Base-by-base conservation (phyloP, 2,797 vertebrate genomes). In the Tokudaia tokunoshimensis region DNA sequence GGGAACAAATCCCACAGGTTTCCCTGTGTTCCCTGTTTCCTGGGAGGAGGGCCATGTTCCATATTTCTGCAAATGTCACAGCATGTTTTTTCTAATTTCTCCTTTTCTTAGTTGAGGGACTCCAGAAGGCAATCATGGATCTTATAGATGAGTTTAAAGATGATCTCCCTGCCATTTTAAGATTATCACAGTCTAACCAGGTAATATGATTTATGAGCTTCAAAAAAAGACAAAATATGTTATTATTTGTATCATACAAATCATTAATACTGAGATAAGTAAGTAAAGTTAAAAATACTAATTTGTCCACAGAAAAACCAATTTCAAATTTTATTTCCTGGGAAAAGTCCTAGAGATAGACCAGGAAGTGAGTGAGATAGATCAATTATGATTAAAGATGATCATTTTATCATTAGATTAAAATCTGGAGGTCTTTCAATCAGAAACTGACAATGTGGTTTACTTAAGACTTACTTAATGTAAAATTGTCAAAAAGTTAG, bases 81-180 rank as follows among this genome's bases (percentile, higher is more conserved):
- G 59, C 55, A n/a, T 92, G 2, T 59, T 95, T 24, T 34, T 75
- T 20, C 29, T 82, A 55, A 82, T 10, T 65, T 96, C 59, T 97
- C 93, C 96, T 96, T 95, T 52, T 92, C 74, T 93, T 80, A 98
- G 98, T 96, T 0, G 94, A 97, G 85, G 91, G 96, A n/a, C 91
- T 98, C 95, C 98, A 98, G 96, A 97, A 97, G 97, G 84, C 29
- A 90, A 76, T 98, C 92, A 84, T 98, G 97, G 97, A 97, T 94
- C 94, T 98, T 72, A 34, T 97, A 94, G 98, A 98, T 93, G 98
- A 98, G 67, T 97, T 98, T 96, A 98, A 98, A 92, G 97, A 98
- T 59, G 98, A 98, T 70, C 96, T 98, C 79, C 96, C 97, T 90
- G 89, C 52, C 47, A 74, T 97, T 74, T 67, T 98, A 90, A 94